Evolutionary conservation across 2,888 invertebrate genomes (phyloP).

Genomic region (Eulithis testata): DNA sequence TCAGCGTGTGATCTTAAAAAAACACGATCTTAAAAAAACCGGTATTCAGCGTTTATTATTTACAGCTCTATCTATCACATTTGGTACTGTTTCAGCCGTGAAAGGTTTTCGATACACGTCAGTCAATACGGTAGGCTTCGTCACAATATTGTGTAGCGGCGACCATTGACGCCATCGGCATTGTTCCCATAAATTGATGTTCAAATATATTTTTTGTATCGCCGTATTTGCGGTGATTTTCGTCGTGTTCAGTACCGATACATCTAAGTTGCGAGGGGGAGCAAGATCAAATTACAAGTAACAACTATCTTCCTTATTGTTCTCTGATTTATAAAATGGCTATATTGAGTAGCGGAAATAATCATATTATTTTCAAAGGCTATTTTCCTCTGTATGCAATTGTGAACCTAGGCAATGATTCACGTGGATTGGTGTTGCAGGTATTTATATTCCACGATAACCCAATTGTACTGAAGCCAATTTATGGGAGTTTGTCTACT

Average conservation of each 20-base stretch:
- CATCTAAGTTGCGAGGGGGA: constrained; percentile 6
- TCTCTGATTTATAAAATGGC: constrained; percentile 2
- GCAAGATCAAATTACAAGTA: constrained; percentile 7
- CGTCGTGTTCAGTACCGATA: constrained; percentile 13
- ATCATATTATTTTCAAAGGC: no score
- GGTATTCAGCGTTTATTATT: constrained; percentile 13
- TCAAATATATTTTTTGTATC: constrained; percentile 23
- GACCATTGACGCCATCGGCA: constrained; percentile 19
- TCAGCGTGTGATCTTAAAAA: background rate
- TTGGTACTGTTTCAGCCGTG: constrained; percentile 23
- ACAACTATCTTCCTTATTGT: constrained; percentile 3
- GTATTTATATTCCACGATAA: no score
- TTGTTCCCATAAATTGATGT: constrained; percentile 22
- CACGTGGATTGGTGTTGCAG: no score
- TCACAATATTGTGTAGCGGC: constrained; percentile 20
- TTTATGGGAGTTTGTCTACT: no score
- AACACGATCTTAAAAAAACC: background rate
- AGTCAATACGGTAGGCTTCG: constrained; percentile 17
- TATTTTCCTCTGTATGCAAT: no score
- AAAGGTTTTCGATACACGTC: constrained; percentile 28
- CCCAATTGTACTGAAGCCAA: no score
- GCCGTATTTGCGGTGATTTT: constrained; percentile 6
- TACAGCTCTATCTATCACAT: constrained; percentile 19
- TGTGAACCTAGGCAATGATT: no score
- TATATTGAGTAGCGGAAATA: no score